Evolutionary conservation across 92 coral and sea anemone genomes (phyloP).

Genomic region (Hydrozoanthus gracilis): DNA sequence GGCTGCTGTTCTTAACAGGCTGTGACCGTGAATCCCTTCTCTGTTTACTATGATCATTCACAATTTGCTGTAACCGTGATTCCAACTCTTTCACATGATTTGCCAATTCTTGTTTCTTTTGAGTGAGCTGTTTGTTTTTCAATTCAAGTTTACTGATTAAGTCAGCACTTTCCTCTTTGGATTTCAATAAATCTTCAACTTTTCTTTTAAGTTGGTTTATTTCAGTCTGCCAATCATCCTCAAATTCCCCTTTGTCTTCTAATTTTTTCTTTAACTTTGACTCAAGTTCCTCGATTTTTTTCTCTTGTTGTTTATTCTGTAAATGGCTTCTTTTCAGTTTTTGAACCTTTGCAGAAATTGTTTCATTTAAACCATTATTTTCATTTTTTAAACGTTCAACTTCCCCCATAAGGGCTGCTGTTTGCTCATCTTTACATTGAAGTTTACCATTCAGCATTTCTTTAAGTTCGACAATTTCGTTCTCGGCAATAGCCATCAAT

Average conservation of each 20-base stretch:
- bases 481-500: constrained; percentile 66
- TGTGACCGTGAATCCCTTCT: constrained; percentile 60
- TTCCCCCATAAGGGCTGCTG: constrained; percentile 65
- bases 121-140: constrained; percentile 85
- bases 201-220: constrained; percentile 66
- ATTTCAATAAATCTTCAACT: constrained; percentile 66
- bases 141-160: constrained; percentile 74
- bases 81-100: constrained; percentile 76
- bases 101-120: constrained; percentile 69
- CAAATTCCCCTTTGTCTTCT: constrained; percentile 67
- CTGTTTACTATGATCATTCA: constrained; percentile 75
- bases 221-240: constrained; percentile 82
- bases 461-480: constrained; percentile 72
- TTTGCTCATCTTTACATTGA: constrained; percentile 66
- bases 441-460: constrained; percentile 64
- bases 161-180: constrained; percentile 74
- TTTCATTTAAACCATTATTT: constrained; percentile 60
- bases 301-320: constrained; percentile 76
- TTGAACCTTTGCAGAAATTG: constrained; percentile 64
- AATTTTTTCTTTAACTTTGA: constrained; percentile 65
- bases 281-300: constrained; percentile 70
- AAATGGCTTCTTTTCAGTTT: constrained; percentile 68
- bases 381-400: constrained; percentile 69
- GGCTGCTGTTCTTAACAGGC: constrained; percentile 61
- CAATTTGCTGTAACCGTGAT: constrained; percentile 71